Evolutionary conservation across 35 echinoderm and acorn worm species (phyloP), one percentile per base, ranked within the genome.

Genomic region (Amphiura filiformis): DNA sequence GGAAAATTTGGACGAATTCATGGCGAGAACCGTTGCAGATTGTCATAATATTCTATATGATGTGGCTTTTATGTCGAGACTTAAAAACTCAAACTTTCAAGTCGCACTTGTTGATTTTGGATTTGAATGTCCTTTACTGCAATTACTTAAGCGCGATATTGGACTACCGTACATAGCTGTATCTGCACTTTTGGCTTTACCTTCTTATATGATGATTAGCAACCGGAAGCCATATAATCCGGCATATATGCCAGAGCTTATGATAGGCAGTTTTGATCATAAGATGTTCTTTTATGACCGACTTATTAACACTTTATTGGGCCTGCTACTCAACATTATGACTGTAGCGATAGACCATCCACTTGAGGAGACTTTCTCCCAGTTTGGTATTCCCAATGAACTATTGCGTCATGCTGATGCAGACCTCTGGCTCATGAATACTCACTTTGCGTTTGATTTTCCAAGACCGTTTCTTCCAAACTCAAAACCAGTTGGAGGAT

Each of bases 401-500:
- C 7, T 20, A 11, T 7, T 52, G 20, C 20, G 7, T 52, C 20
- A 52, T 52, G 44, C 7, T 20, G 44, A 52, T 52, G 38, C 81
- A 26, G 81, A 83, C 9, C 9, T 83, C 0, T 83, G 38, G 38
- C 26, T 90, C 31, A 52, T 83, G 57, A 84, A 90, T 36, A 76
- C 86, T 15, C 90, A 96, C 82, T 91, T 84, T 17, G 13, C 87
- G 5, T 36, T 81, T 36, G 83, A 96, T 39, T 84, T 81, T 36
- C 81, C 86, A 26, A 70, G 86, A n/a, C 83, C 94, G 12, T 35
- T 90, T 13, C 87, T 86, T 39, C 94, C 94, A 0, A 86, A 89
- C 37, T n/a, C 82, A 11, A 86, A 85, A 26, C 81, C 85, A 9
- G 83, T 96, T 77, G 94, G 94, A 56, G 94, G 94, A 26, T 36